These are phyloP conservation scores for Drosophila diplacantha DNA, from an alignment of 2,888 invertebrate genomes.

Conservation along the genomic window DNA sequence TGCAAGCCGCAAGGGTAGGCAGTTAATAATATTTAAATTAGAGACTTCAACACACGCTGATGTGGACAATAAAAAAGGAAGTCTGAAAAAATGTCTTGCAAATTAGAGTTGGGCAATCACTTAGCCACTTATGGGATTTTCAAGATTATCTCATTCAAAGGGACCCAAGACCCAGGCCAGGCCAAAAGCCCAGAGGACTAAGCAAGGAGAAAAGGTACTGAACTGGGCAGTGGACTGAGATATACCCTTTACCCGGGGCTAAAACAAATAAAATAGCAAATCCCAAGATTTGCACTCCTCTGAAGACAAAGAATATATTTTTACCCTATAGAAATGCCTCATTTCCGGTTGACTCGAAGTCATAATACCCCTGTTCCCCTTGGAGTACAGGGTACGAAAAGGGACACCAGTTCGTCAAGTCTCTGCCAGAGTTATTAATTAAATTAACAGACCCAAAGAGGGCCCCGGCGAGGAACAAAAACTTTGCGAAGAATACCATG, in stretches of 20 bases:
- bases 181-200: neutral
- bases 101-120: slow-evolving; percentile 15
- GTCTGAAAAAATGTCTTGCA: neutral
- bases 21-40: neutral
- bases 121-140: slow-evolving; percentile 23
- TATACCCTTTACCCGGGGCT: neutral
- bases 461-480: slow-evolving; percentile 2
- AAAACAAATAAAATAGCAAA: neutral
- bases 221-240: neutral
- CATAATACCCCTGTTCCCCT: neutral
- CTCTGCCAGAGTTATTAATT: slow-evolving; percentile 45
- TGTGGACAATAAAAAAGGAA: no score
- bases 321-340: neutral
- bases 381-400: neutral
- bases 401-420: slow-evolving; percentile 21
- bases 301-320: neutral
- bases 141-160: slow-evolving; percentile 25
- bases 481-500: slow-evolving; percentile 31
- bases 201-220: neutral
- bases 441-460: slow-evolving; percentile 48
- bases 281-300: neutral
- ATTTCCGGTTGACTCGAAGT: neutral
- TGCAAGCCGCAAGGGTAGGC: no score
- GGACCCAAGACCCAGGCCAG: neutral
- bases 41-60: neutral